phyloP scores from a whole-genome alignment of 2,113 vertebrate species.

The Indri indri region DNA sequence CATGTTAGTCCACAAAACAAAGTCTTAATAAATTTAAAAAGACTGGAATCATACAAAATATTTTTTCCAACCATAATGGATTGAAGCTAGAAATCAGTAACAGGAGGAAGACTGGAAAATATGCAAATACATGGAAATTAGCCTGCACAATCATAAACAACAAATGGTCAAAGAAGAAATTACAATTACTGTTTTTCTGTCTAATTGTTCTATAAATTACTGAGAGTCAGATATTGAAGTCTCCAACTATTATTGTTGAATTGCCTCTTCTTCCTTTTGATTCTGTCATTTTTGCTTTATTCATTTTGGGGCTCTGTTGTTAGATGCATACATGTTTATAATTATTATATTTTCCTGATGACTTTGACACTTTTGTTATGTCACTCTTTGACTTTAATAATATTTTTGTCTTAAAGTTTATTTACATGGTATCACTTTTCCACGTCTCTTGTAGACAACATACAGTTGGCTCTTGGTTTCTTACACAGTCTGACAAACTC shows the following conservation, averaged over 20 bases:
- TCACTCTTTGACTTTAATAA: background rate
- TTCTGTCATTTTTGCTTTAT: background rate
- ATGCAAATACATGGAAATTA: background rate
- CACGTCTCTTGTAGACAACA: background rate
- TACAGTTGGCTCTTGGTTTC: background rate
- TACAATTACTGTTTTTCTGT: background rate
- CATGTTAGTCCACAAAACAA: background rate
- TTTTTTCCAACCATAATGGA: background rate
- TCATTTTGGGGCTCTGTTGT: background rate
- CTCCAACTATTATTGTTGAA: background rate
- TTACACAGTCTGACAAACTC: background rate
- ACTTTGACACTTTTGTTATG: background rate
- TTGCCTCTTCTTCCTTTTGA: background rate
- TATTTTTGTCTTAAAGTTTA: background rate
- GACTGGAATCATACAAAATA: background rate
- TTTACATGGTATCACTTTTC: background rate
- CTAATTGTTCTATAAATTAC: background rate
- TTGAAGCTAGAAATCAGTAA: background rate
- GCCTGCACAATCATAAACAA: background rate
- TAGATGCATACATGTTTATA: background rate
- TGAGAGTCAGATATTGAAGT: background rate
- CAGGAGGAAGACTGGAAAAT: background rate
- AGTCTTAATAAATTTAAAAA: background rate
- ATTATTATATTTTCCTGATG: background rate
- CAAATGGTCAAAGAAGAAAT: background rate